Evolutionary conservation across 2,888 invertebrate genomes (phyloP).

Genomic region (Epinotia brunnichana): DNA sequence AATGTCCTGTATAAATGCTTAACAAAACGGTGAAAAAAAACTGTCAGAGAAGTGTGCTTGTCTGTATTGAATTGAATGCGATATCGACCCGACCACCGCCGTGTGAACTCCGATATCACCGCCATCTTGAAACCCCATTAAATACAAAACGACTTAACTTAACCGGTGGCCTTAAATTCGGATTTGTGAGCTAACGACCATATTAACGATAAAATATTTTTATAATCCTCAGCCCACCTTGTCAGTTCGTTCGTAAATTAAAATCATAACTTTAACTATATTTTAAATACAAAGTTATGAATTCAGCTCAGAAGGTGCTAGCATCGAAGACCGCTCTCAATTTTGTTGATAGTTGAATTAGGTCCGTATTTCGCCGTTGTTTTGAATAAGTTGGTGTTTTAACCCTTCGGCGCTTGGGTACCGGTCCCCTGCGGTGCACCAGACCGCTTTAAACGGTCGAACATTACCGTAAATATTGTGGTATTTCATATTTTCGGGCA

Average conservation of each 20-base stretch:
- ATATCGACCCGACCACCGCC: not conserved
- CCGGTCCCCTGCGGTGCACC: slow-evolving; percentile 67
- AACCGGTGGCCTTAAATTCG: slow-evolving; percentile 24
- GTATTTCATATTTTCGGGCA: slow-evolving; percentile 79
- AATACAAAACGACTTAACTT: slow-evolving; percentile 25
- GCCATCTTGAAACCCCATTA: slow-evolving; percentile 20
- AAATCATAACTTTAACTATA: slow-evolving; percentile 53
- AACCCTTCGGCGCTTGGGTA: slow-evolving; percentile 71
- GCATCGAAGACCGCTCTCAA: not conserved
- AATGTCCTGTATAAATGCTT: no score
- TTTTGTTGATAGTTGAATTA: not conserved
- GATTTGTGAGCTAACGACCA: slow-evolving; percentile 56
- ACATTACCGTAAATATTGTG: slow-evolving; percentile 83
- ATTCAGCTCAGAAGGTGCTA: not conserved
- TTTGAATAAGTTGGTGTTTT: slow-evolving; percentile 42
- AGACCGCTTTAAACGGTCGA: slow-evolving; percentile 74
- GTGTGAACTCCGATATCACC: slow-evolving; percentile 4
- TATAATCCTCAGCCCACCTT: slow-evolving; percentile 75
- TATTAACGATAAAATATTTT: slow-evolving; percentile 80
- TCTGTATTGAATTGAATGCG: not conserved
- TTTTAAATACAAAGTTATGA: slow-evolving; percentile 11
- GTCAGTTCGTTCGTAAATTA: slow-evolving; percentile 73
- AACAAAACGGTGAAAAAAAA: not conserved
- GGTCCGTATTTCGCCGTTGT: slow-evolving; percentile 7
- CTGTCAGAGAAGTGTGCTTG: not conserved